A percentile compares a stretch with the other conserved stretches of the same genome.
These are phyloP conservation scores for Apodemia zela DNA, from an alignment of 2,888 invertebrate species.

Conservation along the genomic window DNA sequence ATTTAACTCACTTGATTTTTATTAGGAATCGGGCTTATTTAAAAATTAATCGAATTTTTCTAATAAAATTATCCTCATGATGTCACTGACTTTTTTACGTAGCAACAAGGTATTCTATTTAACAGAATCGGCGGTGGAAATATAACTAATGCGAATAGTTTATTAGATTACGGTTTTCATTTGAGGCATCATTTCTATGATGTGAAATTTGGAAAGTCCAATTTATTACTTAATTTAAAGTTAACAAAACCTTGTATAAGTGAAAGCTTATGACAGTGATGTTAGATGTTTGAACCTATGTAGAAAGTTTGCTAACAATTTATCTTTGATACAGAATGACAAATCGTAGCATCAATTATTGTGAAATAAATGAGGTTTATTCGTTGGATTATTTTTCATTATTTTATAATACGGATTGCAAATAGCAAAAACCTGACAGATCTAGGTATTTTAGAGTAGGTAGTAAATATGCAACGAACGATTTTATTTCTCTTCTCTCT, in stretches of 20 bases:
- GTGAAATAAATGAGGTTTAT: background rate
- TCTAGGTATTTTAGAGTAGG: too few relatives aligned
- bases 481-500: too few relatives aligned
- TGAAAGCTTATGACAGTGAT: slow-evolving; percentile 29
- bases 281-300: slow-evolving; percentile 19
- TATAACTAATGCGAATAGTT: too few relatives aligned
- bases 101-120: background rate
- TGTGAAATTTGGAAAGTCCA: background rate
- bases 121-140: background rate
- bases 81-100: background rate
- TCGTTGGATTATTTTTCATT: background rate
- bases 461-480: too few relatives aligned
- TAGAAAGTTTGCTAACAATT: slow-evolving; percentile 27
- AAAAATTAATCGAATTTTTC: background rate
- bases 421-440: too few relatives aligned
- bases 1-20: background rate
- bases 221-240: background rate
- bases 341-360: background rate
- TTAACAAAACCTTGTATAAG: slow-evolving; percentile 14
- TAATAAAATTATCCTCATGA: background rate
- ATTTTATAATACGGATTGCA: too few relatives aligned
- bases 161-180: background rate
- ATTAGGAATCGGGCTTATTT: background rate
- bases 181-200: background rate
- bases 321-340: background rate